Percentiles rank a stretch among this genome's conserved stretches.
phyloP scores from a whole-genome alignment of 1,140 invertebrate species.

The Ostrea denselamellosa region DNA sequence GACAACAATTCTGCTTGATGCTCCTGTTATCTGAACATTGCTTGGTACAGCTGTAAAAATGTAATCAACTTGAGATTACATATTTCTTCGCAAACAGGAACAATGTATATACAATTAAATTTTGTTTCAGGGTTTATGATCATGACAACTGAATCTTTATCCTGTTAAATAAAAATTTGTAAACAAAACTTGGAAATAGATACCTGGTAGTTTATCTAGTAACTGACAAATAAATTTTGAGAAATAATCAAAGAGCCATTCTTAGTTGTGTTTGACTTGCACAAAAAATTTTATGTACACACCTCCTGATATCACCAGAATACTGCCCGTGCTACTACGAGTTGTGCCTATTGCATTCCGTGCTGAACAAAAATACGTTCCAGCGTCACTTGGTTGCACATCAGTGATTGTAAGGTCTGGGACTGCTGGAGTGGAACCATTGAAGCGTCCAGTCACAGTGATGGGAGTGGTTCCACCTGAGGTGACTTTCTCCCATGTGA shows the following conservation, averaged over 20 bases:
- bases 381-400: conserved; percentile 36
- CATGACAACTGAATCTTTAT: no score
- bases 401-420: conserved; percentile 11
- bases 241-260: not conserved
- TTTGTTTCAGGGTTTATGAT: no score
- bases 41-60: conserved; percentile 29
- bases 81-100: not conserved
- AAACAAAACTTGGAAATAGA: not conserved
- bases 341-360: conserved; percentile 45
- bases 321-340: not conserved
- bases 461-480: conserved; percentile 43
- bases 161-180: no score
- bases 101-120: no score
- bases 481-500: conserved; percentile 45
- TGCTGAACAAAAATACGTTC: conserved; percentile 47
- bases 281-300: not conserved
- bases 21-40: not conserved
- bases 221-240: not conserved
- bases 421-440: conserved; percentile 43
- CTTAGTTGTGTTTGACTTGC: not conserved
- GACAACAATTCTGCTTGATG: not conserved
- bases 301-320: not conserved
- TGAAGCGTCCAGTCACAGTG: conserved; percentile 34
- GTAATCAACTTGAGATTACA: not conserved
- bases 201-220: not conserved